These are phyloP conservation scores for Scaptomyza caliginosa DNA, from an alignment of 2,888 invertebrate genomes.

Conservation along the genomic window DNA sequence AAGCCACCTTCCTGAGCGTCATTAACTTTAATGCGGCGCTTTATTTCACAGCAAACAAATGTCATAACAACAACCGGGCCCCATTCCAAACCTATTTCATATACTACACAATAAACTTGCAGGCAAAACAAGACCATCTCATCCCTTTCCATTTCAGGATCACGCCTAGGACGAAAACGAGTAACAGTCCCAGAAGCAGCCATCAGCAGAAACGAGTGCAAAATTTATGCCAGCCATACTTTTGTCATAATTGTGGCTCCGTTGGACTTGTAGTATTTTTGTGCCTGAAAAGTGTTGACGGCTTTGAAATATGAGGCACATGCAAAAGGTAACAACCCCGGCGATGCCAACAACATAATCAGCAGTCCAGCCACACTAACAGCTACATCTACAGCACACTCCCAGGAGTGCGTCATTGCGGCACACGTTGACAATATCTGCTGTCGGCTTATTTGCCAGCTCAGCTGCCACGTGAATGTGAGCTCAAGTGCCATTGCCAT, in stretches of 20 bases:
- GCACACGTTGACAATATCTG: constrained; percentile 70
- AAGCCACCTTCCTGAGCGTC: constrained; percentile 77
- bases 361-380: constrained; percentile 19
- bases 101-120: constrained; percentile 3
- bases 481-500: constrained; percentile 23
- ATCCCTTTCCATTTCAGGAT: background rate
- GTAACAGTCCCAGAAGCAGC: constrained; percentile 19
- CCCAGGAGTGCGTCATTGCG: constrained; percentile 39
- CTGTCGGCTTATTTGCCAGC: constrained; percentile 74
- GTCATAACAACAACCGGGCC: constrained; percentile 67
- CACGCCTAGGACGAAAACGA: constrained; percentile 5
- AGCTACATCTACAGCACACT: background rate
- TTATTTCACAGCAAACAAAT: constrained; percentile 78
- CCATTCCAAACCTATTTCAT: background rate
- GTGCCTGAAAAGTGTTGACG: constrained; percentile 72
- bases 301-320: constrained; percentile 76
- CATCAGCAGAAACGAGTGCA: constrained; percentile 63
- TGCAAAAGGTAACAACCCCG: constrained; percentile 64
- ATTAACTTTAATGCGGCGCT: constrained; percentile 78
- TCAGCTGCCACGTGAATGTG: constrained; percentile 53
- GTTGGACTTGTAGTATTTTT: constrained; percentile 60
- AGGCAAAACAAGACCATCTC: background rate
- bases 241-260: constrained; percentile 77
- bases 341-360: constrained; percentile 55
- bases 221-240: constrained; percentile 77